Conservation (phyloP, 2,113 vertebrate genomes). For the Andinoacara biseriatus region DNA sequence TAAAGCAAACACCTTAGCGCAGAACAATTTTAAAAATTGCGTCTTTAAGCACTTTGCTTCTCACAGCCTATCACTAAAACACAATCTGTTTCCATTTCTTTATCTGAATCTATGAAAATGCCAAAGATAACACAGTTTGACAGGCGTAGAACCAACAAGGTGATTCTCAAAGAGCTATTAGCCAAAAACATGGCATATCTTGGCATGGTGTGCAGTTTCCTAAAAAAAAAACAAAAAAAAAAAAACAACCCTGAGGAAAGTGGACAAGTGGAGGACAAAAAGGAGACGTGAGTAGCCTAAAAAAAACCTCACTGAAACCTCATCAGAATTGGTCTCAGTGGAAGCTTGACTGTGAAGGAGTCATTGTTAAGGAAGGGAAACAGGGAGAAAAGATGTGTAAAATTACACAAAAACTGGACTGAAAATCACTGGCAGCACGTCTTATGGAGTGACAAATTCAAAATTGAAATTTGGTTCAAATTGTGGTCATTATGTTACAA, state of each 20-base stretch:
- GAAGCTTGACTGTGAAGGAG: not conserved
- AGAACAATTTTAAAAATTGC: not conserved
- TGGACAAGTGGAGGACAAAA: not conserved
- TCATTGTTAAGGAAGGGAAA: not conserved
- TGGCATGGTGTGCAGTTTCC: not conserved
- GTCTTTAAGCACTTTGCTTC: not conserved
- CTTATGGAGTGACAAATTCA: too few relatives aligned
- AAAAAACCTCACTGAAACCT: not conserved
- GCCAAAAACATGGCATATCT: not conserved
- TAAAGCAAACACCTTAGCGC: not conserved
- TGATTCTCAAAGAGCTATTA: not conserved
- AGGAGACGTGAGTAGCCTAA: not conserved
- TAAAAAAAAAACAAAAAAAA: not conserved
- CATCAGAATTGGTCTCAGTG: not conserved
- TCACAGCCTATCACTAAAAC: not conserved
- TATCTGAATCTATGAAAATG: not conserved
- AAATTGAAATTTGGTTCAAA: too few relatives aligned
- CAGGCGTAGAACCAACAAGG: not conserved
- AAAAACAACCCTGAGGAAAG: rapidly evolving
- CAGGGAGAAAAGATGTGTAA: not conserved
- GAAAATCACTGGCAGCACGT: too few relatives aligned
- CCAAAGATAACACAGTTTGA: not conserved
- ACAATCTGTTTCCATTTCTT: not conserved
- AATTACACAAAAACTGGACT: not conserved
- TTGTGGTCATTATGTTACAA: too few relatives aligned